These are phyloP conservation scores for Oplegnathus fasciatus DNA, from an alignment of 2,113 vertebrate genomes.

Conservation along the genomic window DNA sequence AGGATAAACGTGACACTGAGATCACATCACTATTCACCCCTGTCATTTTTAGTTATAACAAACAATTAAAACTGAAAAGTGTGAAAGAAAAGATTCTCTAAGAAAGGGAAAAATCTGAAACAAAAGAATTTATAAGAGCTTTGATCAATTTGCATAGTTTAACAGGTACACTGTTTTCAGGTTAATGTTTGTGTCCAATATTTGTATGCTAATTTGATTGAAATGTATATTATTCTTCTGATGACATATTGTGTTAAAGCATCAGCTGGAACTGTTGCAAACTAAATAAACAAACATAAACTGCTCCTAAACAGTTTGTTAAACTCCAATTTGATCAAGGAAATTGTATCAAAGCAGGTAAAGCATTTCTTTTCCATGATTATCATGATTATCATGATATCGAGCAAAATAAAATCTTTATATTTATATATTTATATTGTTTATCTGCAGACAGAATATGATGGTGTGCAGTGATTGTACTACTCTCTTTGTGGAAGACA, in stretches of 20 bases:
- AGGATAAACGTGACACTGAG: slow-evolving; percentile 21
- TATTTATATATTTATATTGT: neutral
- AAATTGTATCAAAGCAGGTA: neutral
- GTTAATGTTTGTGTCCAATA: neutral
- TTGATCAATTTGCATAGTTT: slow-evolving; percentile 4
- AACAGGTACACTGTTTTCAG: neutral
- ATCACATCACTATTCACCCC: slow-evolving; percentile 29
- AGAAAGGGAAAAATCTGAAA: neutral
- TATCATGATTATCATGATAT: neutral
- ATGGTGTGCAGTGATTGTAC: neutral
- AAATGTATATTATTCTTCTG: neutral
- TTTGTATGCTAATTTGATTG: slow-evolving; percentile 15
- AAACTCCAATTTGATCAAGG: neutral
- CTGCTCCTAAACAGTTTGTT: neutral
- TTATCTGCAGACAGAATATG: neutral
- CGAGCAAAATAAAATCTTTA: neutral
- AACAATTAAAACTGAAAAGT: neutral
- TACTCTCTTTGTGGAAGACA: slow-evolving; percentile 32
- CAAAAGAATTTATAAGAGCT: neutral
- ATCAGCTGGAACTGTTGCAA: neutral
- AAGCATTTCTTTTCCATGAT: neutral
- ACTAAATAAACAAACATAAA: neutral
- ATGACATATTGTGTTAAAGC: neutral
- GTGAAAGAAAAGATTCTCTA: neutral
- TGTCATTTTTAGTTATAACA: slow-evolving; percentile 9